Base-by-base conservation (phyloP, 1,140 invertebrate genomes). In the Danaus plexippus region DNA sequence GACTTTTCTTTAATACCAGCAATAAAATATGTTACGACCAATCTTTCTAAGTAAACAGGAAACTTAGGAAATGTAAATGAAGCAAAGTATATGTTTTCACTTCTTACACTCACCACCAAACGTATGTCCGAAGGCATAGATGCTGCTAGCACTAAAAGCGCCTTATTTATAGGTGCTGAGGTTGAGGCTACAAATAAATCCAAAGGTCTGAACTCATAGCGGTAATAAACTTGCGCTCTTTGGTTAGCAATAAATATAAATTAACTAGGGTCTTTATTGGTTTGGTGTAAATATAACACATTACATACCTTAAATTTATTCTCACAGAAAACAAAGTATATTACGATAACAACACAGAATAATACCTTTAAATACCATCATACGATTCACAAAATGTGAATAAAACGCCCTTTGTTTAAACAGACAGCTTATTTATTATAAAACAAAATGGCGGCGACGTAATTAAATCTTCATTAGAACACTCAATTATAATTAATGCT, bases 191-290 rank as follows among this genome's bases (percentile, higher is more conserved):
- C 48, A 55, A 64, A 74, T 74, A 74, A 74, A 74, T 74, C 69
- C 54, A 41, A 43, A 58, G 61, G 12, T 55, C 46, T 52, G 44
- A 54, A 61, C 47, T 63, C 71, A 67, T 67, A 64, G 61, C 64
- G 69, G 71, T 65, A 69, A 69, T 74, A 74, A 71, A 73, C 66
- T 61, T 54, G 50, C 54, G 59, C 55, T 66, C 63, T 64, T 66
- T 65, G 65, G 57, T 61, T 47, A 64, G 63, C 71, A 64, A 75
- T 73, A 75, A 75, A 75, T 71, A 71, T 75, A 73, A 73, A 75
- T 75, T 73, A 75, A 52, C 52, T 47, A 15, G 58, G 53, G 51
- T 41, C 46, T 43, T 52, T 47, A 58, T 45, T 11, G 10, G 43
- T n/a, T 48, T 15, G 42, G n/a, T 43, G 45, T 43, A 51, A 50